Evolutionary conservation across 53 echinoderm and acorn worm species (phyloP), one percentile per base, ranked within the genome.

Genomic region (Actinopyga echinites): DNA sequence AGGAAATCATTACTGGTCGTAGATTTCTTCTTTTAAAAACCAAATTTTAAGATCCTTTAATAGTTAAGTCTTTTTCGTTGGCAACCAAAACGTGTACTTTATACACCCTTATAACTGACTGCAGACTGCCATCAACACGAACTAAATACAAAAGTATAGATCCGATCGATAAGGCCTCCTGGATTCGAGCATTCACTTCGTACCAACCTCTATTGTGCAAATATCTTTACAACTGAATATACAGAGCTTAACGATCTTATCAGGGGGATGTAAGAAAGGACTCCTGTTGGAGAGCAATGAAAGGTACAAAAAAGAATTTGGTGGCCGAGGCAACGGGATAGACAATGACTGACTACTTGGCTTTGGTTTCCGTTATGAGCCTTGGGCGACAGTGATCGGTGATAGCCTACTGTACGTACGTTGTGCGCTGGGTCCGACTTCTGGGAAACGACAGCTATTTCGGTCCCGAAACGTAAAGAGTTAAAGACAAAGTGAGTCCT

Each of bases 281-380:
- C 33, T 34, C 30, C 36, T n/a, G 20, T 67, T 67, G 36, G 34
- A 67, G 33, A 62, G 62, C 62, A 8, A 13, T 63, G 63, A 31
- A 31, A 63, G 68, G 30, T 21, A 12, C 63, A 36, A 20, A 37
- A 30, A n/a, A 9, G 40, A 34, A 33, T 36, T 68, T 38, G 6
- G 68, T 68, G 68, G 34, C 68, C 68, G 68, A 68, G 68, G 68
- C 68, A 68, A 68, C 68, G 31, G 68, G 34, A 33, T 37, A 37
- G 68, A 68, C 68, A 68, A 68, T 37, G 1, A 17, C 49, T 49
- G 4, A 3, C 49, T 17, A 15, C 6, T 3, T 15, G 15, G 13
- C 49, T 49, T 49, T 49, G 49, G 2, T 49, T 2, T 15, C 17
- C 49, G 7, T 49, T 17, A 15, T 17, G 17, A 13, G 13, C 17